Conservation (phyloP, 2,888 invertebrate genomes). For the Julus scanicus region DNA sequence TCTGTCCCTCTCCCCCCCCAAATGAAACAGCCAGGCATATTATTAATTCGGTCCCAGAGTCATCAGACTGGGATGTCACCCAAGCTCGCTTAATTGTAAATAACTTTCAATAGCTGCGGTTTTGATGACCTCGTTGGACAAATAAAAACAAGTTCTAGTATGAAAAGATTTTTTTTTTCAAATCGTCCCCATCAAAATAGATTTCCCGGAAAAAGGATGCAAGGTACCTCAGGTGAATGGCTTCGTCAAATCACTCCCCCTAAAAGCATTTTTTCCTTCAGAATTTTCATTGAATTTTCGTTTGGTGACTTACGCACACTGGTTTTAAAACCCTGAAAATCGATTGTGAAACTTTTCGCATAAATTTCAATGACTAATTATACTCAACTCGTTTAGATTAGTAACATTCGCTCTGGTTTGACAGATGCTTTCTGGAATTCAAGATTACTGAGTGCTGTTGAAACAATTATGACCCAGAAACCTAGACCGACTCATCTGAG, state of each 20-base stretch:
- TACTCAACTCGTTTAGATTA: not conserved
- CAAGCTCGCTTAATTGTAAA: constrained; percentile 37
- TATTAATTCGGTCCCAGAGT: constrained; percentile 42
- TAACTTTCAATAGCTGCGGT: constrained; percentile 43
- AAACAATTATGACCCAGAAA: constrained; percentile 11
- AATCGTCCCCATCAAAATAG: not conserved
- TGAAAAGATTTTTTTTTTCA: constrained; percentile 13
- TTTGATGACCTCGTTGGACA: constrained; percentile 52
- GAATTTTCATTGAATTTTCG: constrained; percentile 8
- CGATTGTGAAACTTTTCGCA: constrained; percentile 18
- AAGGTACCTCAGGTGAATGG: constrained; percentile 52
- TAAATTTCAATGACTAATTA: constrained; percentile 6
- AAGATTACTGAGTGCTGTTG: not conserved
- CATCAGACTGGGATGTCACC: constrained; percentile 48
- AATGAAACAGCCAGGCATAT: not conserved
- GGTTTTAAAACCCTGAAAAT: constrained; percentile 42
- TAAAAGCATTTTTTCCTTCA: constrained; percentile 23
- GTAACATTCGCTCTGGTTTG: not conserved
- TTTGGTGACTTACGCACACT: not conserved
- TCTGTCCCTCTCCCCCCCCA: too few relatives aligned
- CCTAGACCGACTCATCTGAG: not conserved
- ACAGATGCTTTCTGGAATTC: not conserved
- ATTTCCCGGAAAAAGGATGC: constrained; percentile 52
- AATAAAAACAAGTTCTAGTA: constrained; percentile 37
- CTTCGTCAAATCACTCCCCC: constrained; percentile 28